These are phyloP conservation scores for Oophaga sylvatica DNA, from an alignment of 2,797 vertebrate species.

Conservation along the genomic window DNA sequence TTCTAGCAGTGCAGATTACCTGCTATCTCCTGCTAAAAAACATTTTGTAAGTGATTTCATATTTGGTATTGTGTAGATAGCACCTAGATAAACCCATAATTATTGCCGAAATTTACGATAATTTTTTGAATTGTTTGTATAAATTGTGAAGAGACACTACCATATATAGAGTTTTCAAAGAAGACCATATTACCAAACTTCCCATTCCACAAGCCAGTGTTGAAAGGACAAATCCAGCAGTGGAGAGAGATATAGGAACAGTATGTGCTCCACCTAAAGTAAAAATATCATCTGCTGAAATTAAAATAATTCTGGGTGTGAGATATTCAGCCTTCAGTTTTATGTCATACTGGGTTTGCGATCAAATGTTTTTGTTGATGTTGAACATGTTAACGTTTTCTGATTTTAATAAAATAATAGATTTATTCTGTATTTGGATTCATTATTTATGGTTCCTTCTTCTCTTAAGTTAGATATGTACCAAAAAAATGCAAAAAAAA, in stretches of 20 bases:
- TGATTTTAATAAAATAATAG: conserved; percentile 27
- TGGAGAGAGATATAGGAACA: neutral
- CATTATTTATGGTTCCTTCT: neutral
- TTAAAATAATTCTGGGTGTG: too few relatives aligned
- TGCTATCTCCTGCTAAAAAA: too few relatives aligned
- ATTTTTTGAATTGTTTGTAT: too few relatives aligned
- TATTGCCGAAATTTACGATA: too few relatives aligned
- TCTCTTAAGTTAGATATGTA: neutral
- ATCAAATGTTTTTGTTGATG: neutral
- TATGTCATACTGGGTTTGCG: neutral
- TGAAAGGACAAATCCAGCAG: neutral
- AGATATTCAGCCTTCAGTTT: neutral
- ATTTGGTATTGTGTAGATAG: too few relatives aligned
- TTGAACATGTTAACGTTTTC: neutral
- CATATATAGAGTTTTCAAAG: too few relatives aligned
- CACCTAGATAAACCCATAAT: too few relatives aligned
- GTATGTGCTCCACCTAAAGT: neutral
- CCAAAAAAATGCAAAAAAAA: neutral
- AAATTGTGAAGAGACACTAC: too few relatives aligned
- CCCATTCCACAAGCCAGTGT: neutral
- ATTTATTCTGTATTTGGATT: conserved; percentile 3
- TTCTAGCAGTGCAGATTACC: too few relatives aligned
- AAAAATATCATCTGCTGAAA: neutral
- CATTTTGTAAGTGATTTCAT: too few relatives aligned
- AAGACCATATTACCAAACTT: neutral